Percentiles rank a stretch among this genome's conserved stretches.
These are phyloP conservation scores for Tinamus guttatus DNA, from an alignment of 2,113 vertebrate species.

Conservation along the genomic window DNA sequence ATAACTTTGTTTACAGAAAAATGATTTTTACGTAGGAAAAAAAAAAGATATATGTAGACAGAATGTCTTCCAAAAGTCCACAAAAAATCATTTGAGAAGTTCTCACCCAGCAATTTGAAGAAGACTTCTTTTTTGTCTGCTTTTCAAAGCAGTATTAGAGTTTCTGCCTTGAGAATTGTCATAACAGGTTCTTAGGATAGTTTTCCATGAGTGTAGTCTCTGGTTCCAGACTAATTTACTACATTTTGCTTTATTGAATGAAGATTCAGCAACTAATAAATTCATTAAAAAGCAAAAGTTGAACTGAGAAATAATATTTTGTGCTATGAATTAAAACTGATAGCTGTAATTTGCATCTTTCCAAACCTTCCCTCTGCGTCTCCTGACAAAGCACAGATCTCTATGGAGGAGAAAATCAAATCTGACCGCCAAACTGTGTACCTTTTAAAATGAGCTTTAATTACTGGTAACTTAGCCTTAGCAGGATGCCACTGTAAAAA, in stretches of 20 bases:
- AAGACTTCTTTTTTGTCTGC: not conserved
- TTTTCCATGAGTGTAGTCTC: not conserved
- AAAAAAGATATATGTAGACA: not conserved
- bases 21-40: no score
- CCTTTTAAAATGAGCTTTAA: not conserved
- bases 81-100: not conserved
- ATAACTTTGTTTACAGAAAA: not conserved
- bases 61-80: not conserved
- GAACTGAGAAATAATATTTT: not conserved
- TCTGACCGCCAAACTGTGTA: not conserved
- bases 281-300: not conserved
- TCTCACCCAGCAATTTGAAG: not conserved
- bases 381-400: not conserved
- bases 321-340: not conserved
- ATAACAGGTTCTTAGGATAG: not conserved
- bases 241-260: not conserved
- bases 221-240: not conserved
- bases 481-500: not conserved
- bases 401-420: not conserved
- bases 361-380: not conserved
- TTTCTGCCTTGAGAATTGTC: not conserved
- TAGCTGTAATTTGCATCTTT: not conserved
- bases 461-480: not conserved
- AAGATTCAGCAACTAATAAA: not conserved
- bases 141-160: not conserved